These are phyloP conservation scores for Hormaphis cornu DNA, from an alignment of 1,140 invertebrate genomes.

Conservation along the genomic window DNA sequence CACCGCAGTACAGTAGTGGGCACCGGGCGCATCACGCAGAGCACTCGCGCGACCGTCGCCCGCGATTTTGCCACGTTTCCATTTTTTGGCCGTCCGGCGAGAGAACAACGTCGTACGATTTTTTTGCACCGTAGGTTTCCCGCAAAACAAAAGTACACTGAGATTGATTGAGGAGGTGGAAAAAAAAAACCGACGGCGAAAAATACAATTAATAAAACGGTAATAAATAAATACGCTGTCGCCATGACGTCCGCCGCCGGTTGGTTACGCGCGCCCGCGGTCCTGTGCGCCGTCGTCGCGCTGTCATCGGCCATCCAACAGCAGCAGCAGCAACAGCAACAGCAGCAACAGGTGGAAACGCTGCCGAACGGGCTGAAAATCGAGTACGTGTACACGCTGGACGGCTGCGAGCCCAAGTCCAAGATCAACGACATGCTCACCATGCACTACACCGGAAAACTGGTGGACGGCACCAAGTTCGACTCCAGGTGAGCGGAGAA, in stretches of 20 bases:
- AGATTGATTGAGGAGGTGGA: no score
- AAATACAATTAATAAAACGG: constrained; percentile 66
- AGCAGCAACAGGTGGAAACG: constrained; percentile 13
- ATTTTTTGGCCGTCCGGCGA: no score
- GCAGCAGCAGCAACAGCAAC: constrained; percentile 33
- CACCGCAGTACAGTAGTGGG: no score
- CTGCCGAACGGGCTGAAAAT: constrained; percentile 57
- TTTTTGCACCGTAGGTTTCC: no score
- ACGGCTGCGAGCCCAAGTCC: constrained; percentile 68
- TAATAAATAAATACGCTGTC: constrained; percentile 68
- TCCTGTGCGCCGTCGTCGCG: background rate
- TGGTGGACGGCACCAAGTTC: constrained; percentile 80
- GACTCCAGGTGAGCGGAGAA: constrained; percentile 70
- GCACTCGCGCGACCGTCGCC: no score
- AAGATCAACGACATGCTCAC: constrained; percentile 80
- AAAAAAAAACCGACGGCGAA: no score
- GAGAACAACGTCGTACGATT: no score
- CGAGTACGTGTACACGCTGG: constrained; percentile 65
- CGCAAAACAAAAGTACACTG: no score
- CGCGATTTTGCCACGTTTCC: no score
- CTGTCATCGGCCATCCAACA: constrained; percentile 39
- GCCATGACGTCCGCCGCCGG: constrained; percentile 57
- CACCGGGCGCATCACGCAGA: no score
- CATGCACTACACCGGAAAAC: constrained; percentile 87
- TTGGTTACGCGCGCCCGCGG: constrained; percentile 48